Percentiles rank a stretch among this genome's conserved stretches.
phyloP scores from a whole-genome alignment of 2,888 invertebrate genomes.

The Tetragonisca angustula region DNA sequence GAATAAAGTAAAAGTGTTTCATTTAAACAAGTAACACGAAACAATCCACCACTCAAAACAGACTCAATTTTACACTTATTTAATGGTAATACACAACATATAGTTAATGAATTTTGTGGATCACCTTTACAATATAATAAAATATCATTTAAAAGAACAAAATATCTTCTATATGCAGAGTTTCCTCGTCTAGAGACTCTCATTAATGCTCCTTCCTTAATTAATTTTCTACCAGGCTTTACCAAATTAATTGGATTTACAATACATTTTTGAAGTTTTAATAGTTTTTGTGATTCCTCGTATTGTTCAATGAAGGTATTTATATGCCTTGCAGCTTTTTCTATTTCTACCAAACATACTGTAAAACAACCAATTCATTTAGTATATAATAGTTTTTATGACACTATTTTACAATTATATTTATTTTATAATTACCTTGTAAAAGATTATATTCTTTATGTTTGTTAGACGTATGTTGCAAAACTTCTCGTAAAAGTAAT shows the following conservation, averaged over 20 bases:
- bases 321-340: slow-evolving; percentile 89
- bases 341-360: slow-evolving; percentile 89
- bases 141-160: slow-evolving; percentile 90
- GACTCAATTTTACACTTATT: slow-evolving; percentile 88
- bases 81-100: slow-evolving; percentile 89
- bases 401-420: not conserved
- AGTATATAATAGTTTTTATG: not conserved
- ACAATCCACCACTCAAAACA: slow-evolving; percentile 86
- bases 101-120: slow-evolving; percentile 87
- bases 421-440: slow-evolving; percentile 82
- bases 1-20: slow-evolving; percentile 87
- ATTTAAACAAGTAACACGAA: slow-evolving; percentile 87
- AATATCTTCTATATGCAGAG: slow-evolving; percentile 85
- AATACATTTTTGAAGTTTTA: slow-evolving; percentile 88
- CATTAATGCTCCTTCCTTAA: slow-evolving; percentile 88
- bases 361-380: slow-evolving; percentile 53
- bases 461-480: slow-evolving; percentile 86
- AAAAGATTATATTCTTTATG: slow-evolving; percentile 86
- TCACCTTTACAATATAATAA: slow-evolving; percentile 90
- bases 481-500: slow-evolving; percentile 88
- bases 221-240: slow-evolving; percentile 88
- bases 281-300: slow-evolving; percentile 89
- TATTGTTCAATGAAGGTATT: slow-evolving; percentile 90
- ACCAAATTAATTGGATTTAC: slow-evolving; percentile 87
- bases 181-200: slow-evolving; percentile 85